Percentiles rank a stretch among this genome's conserved stretches.
Conservation (phyloP, 2,797 vertebrate genomes). For the Phrynocephalus vlangalii region DNA sequence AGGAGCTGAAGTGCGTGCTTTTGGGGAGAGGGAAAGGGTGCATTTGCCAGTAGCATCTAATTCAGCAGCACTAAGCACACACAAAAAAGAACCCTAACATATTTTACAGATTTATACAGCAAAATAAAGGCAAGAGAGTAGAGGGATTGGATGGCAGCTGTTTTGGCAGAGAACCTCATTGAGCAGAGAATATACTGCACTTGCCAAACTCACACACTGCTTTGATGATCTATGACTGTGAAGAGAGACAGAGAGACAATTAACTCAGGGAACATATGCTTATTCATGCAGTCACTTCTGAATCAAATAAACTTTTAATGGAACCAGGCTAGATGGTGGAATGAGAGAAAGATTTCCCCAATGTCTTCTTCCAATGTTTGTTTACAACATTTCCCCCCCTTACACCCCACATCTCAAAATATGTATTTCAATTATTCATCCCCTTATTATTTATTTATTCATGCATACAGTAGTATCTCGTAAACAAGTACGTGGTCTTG, state of each 20-base stretch:
- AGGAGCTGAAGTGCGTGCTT: background rate
- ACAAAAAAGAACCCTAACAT: background rate
- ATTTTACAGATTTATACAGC: background rate
- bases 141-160: constrained; percentile 23
- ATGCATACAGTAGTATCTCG: constrained; percentile 57
- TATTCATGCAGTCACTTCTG: constrained; percentile 43
- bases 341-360: constrained; percentile 35
- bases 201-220: constrained; percentile 32
- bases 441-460: constrained; percentile 71
- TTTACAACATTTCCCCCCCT: constrained; percentile 51
- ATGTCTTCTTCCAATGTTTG: constrained; percentile 55
- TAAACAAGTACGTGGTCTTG: constrained; percentile 59
- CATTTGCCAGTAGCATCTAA: background rate
- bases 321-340: constrained; percentile 33
- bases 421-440: constrained; percentile 68
- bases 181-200: constrained; percentile 25
- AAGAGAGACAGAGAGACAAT: constrained; percentile 27
- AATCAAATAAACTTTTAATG: constrained; percentile 57
- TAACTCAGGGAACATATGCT: constrained; percentile 20
- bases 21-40: background rate
- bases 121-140: background rate
- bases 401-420: constrained; percentile 11
- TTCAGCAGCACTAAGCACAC: background rate
- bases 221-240: constrained; percentile 24
- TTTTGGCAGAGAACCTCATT: constrained; percentile 28